Evolutionary conservation across 2,113 vertebrate genomes (phyloP).

Genomic region (Erinaceus europaeus): DNA sequence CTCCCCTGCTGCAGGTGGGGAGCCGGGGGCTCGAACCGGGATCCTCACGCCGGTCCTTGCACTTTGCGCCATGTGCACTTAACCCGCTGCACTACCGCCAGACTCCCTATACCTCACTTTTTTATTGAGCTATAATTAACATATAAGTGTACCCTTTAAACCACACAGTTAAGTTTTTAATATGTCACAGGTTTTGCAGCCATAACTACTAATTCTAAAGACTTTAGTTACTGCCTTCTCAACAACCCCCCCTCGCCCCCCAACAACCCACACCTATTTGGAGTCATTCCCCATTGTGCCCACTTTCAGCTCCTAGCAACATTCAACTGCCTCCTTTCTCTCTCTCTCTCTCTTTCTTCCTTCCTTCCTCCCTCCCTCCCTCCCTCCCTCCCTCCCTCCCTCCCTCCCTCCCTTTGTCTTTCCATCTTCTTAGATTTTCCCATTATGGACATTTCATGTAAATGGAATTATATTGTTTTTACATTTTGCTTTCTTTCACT

Average conservation of each 20-base stretch:
- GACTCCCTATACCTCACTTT: too few species aligned
- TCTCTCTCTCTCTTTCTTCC: too few species aligned
- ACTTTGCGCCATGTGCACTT: too few species aligned
- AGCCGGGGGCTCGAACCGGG: too few species aligned
- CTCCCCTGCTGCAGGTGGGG: too few species aligned
- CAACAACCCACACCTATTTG: neutral
- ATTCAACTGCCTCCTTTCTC: too few species aligned
- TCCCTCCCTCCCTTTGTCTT: too few species aligned
- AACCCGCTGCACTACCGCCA: too few species aligned
- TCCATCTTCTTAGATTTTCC: neutral
- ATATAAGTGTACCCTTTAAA: slow-evolving; percentile 10
- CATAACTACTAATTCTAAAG: neutral
- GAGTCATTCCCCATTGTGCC: neutral
- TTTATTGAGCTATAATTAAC: neutral
- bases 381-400: too few species aligned
- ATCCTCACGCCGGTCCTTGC: too few species aligned
- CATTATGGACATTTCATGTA: neutral
- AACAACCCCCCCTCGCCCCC: neutral
- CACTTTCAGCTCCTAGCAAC: neutral
- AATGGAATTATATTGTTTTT: neutral
- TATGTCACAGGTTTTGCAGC: neutral
- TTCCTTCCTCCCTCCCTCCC: too few species aligned
- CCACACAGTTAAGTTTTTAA: neutral
- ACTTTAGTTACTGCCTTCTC: too few species aligned
- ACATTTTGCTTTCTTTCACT: neutral